Percentiles rank a stretch among this genome's conserved stretches.
Evolutionary conservation across 2,888 invertebrate genomes (phyloP).

Genomic region (Horisme vitalbata): DNA sequence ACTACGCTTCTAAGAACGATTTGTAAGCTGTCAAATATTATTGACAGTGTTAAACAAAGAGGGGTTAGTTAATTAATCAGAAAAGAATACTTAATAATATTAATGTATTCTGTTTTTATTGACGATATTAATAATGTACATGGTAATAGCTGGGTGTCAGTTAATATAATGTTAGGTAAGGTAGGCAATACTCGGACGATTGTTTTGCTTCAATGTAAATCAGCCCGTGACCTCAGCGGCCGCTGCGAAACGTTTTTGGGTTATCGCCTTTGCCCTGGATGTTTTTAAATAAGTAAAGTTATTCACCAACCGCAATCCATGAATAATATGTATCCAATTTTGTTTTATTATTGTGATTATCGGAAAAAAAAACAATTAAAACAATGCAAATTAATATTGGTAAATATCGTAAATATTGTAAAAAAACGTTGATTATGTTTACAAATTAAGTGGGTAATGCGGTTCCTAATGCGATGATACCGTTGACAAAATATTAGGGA

Average conservation of each 20-base stretch:
- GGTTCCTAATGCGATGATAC: constrained; percentile 20
- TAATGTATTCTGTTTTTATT: not conserved
- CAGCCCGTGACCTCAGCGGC: constrained; percentile 43
- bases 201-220: constrained; percentile 47
- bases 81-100: constrained; percentile 4
- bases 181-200: constrained; percentile 18
- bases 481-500: constrained; percentile 25
- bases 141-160: constrained; percentile 1
- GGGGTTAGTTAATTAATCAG: constrained; percentile 2
- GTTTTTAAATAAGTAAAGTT: constrained; percentile 34
- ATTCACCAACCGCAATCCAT: not conserved
- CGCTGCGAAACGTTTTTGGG: constrained; percentile 39
- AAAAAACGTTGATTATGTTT: not conserved
- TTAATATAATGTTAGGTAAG: constrained; percentile 3
- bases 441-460: no score
- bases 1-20: not conserved
- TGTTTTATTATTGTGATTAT: not conserved
- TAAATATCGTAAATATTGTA: not conserved
- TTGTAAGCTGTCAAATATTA: constrained; percentile 12
- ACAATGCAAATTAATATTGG: not conserved
- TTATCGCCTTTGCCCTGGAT: constrained; percentile 43
- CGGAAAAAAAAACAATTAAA: not conserved
- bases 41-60: constrained; percentile 12
- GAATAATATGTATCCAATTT: not conserved
- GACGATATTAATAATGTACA: not conserved